Base-by-base conservation (phyloP, 2,797 vertebrate genomes). In the Zenarchopterus dispar region DNA sequence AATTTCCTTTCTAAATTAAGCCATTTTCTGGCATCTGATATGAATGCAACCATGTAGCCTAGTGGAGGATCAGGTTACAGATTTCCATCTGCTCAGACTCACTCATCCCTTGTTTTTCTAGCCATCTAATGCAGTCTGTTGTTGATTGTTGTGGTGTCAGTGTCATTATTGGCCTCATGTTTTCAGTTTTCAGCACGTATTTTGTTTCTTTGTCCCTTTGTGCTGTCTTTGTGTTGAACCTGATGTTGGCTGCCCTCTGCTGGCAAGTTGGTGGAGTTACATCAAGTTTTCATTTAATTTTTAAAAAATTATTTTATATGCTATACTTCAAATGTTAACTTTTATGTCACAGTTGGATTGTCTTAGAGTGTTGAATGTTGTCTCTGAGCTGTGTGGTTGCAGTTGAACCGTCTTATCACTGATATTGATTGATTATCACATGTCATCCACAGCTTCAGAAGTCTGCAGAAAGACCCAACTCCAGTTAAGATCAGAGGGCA, bases 401-500 rank as follows among this genome's bases (percentile, higher is more conserved):
- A 0, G 39, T 39, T 62, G 0, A 18, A 1, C 1, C 43, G 46
- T 6, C 41, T 17, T 56, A 48, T 53, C 1, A 21, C 46, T 54
- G 23, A 18, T 2, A 0, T 13, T 28, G 6, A 44, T 62, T 76
- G n/a, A 0, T 44, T 21, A 68, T 18, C 17, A 0, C 16, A 23
- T 31, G 15, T 78, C 21, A 33, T 74, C 18, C 39, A 58, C 78
- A 91, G 90, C 84, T 90, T 10, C 93, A 93, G 76, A 94, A 88
- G 80, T 90, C 93, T 70, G 91, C 90, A 92, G 93, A 93, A 70
- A 93, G 62, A 57, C 81, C 90, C 22, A 91, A 89, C 60, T 87
- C 92, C 53, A 93, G 91, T 87, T 94, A 94, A 84, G 60, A 90
- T 54, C 63, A 58, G 76, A 47, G 19, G 4, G 23, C n/a, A 24